These are phyloP conservation scores for Diarsia mendica DNA, from an alignment of 2,888 invertebrate genomes.

Conservation along the genomic window DNA sequence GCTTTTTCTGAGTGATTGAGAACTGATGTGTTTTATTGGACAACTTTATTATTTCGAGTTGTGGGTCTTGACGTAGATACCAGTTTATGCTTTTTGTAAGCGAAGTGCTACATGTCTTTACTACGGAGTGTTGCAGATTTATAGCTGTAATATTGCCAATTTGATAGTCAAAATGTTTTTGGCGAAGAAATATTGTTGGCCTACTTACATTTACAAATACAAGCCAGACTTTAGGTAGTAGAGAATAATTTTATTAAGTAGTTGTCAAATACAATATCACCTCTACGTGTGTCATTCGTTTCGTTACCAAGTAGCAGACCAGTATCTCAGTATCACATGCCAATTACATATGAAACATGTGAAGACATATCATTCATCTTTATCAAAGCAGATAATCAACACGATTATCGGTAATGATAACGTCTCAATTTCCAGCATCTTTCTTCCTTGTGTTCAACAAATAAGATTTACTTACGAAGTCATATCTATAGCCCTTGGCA, in stretches of 20 bases:
- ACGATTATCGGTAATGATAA: slow-evolving; percentile 16
- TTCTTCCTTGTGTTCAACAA: slow-evolving; percentile 1
- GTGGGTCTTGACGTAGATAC: not conserved
- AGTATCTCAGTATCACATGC: slow-evolving; percentile 34
- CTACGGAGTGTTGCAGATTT: slow-evolving; percentile 21
- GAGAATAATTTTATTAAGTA: slow-evolving; percentile 4
- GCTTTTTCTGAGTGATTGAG: slow-evolving; percentile 17
- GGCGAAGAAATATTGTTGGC: slow-evolving; percentile 15
- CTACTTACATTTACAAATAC: slow-evolving; percentile 18
- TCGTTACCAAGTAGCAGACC: slow-evolving; percentile 18
- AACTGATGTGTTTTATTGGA: slow-evolving; percentile 13
- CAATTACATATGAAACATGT: slow-evolving; percentile 45
- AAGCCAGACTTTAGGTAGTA: not conserved
- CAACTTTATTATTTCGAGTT: slow-evolving; percentile 20
- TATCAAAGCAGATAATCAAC: slow-evolving; percentile 45
- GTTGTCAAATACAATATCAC: slow-evolving; percentile 13
- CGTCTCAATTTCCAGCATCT: slow-evolving; percentile 20
- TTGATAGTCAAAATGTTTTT: slow-evolving; percentile 19
- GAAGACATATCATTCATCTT: slow-evolving; percentile 38
- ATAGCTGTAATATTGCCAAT: slow-evolving; percentile 31
- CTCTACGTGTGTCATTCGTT: not conserved
- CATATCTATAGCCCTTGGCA: slow-evolving; percentile 35
- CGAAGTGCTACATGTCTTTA: slow-evolving; percentile 35
- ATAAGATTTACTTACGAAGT: slow-evolving; percentile 20
- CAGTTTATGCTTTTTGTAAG: slow-evolving; percentile 16